Base-by-base conservation (phyloP, 2,888 invertebrate genomes). In the Pseudanteris insignis region DNA sequence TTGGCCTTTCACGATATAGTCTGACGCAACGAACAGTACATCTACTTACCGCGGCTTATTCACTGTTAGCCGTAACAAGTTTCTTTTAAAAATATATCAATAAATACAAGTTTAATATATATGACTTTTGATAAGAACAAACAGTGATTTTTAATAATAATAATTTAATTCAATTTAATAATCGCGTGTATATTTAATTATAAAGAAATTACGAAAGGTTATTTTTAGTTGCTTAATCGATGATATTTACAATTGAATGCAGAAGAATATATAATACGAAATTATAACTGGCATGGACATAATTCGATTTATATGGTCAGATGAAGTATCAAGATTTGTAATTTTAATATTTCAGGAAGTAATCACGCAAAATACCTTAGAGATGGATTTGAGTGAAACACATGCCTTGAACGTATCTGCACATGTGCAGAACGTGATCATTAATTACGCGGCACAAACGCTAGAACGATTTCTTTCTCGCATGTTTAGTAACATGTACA, bases 401-500 rank as follows among this genome's bases (percentile, higher is more conserved):
- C 15, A 11, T 12, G 26, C 10, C 14, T 15, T 14, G 21, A 8
- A 40, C 41, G 36, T 32, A 41, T 57, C 41, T 36, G 24, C 41
- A 41, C 40, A 41, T 32, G 44, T 24, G 15, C 33, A 11, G 11
- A 9, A 11, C 11, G 3, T 1, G 11, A 36, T 34, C 47, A 57
- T 57, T 36, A 48, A 57, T 57, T 47, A 57, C 29, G n/a, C 38
- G 14, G 21, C 11, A 41, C 47, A 28, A 32, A 38, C 30, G 28
- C 8, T 28, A 24, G 34, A 36, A 46, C 55, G 47, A 34, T 57
- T 48, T 41, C 25, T 34, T 47, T 32, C 36, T 29, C 26, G 41
- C 40, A 24, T 29, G 54, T 33, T 44, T 28, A 34, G 46, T 55
- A 40, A 34, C 46, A 15, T 21, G 47, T 37, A 48, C 55, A 57